Conservation (phyloP, 2,888 invertebrate genomes). For the Temnothorax ravouxi region DNA sequence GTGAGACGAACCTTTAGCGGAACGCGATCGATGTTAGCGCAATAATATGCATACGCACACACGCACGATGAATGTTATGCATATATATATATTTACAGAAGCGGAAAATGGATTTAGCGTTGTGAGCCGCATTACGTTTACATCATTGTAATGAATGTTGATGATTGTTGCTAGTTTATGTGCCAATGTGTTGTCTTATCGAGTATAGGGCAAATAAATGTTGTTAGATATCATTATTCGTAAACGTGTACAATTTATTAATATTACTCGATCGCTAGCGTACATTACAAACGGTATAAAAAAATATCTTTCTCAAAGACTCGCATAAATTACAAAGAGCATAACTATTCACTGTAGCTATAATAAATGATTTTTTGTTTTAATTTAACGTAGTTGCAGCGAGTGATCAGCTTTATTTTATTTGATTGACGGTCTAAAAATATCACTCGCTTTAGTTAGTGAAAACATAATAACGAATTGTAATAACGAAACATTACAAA, state of each 20-base stretch:
- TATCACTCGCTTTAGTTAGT: neutral
- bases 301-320: neutral
- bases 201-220: slow-evolving; percentile 81
- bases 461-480: neutral
- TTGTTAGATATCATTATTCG: slow-evolving; percentile 76
- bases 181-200: slow-evolving; percentile 82
- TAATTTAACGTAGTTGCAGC: neutral
- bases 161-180: slow-evolving; percentile 84
- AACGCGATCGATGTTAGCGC: slow-evolving; percentile 37
- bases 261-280: neutral
- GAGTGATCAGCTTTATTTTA: neutral
- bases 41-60: slow-evolving; percentile 50
- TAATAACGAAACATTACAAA: slow-evolving; percentile 31
- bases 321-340: neutral
- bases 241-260: neutral
- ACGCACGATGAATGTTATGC: slow-evolving; percentile 77
- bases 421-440: neutral
- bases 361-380: neutral
- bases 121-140: slow-evolving; percentile 77
- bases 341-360: slow-evolving; percentile 1
- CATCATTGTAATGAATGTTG: slow-evolving; percentile 83
- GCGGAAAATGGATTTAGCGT: slow-evolving; percentile 70
- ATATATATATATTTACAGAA: slow-evolving; percentile 73
- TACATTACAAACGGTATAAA: slow-evolving; percentile 27
- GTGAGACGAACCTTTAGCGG: slow-evolving; percentile 33